Conservation (phyloP, 2,113 vertebrate species). For the Mus spicilegus region DNA sequence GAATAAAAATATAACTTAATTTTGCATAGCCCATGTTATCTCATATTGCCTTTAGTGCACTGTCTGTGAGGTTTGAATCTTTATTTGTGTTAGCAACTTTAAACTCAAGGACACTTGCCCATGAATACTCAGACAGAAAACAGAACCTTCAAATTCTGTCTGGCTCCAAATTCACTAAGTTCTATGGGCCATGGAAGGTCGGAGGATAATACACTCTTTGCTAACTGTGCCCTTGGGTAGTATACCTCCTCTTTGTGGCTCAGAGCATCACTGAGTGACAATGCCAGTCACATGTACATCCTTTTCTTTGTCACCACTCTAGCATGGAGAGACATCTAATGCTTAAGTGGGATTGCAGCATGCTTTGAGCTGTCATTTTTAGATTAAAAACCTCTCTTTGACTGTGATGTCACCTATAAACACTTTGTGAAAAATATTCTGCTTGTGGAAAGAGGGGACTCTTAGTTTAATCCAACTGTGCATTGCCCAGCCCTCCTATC, state of each 20-base stretch:
- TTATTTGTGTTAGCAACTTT: neutral
- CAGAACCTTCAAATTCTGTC: neutral
- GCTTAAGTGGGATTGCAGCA: neutral
- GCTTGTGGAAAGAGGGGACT: neutral
- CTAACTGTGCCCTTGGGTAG: neutral
- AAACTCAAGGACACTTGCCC: neutral
- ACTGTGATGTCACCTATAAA: neutral
- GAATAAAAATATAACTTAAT: neutral
- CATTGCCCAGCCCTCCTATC: too few species aligned
- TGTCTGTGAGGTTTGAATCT: neutral
- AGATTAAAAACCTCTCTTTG: neutral
- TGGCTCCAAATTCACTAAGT: neutral
- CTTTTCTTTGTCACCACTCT: neutral
- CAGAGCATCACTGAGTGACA: too few species aligned
- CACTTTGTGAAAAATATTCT: neutral
- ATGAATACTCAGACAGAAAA: neutral
- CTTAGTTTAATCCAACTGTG: neutral
- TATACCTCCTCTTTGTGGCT: neutral
- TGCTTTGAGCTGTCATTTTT: neutral
- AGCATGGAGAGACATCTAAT: neutral
- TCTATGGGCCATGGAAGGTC: neutral
- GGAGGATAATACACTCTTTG: neutral
- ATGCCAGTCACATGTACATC: neutral
- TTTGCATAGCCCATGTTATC: neutral
- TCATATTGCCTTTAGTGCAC: neutral